These are phyloP conservation scores for Trachelus tabidus DNA, from an alignment of 2,888 invertebrate genomes.

Conservation along the genomic window DNA sequence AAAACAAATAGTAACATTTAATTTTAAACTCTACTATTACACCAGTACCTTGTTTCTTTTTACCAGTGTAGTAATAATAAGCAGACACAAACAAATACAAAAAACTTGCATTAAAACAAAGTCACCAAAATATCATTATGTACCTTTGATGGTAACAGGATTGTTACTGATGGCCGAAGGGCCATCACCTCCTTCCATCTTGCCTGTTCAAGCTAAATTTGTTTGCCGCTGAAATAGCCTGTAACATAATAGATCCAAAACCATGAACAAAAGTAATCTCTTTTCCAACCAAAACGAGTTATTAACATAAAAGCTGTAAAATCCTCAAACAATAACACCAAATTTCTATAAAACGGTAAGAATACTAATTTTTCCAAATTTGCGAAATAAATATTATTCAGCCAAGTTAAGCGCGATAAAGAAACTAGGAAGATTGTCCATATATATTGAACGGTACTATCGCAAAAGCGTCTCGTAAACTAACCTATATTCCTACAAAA, in stretches of 20 bases:
- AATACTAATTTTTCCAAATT: not conserved
- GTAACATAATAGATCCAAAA: not conserved
- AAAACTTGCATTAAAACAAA: not conserved
- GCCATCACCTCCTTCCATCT: conserved; percentile 62
- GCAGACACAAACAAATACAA: not conserved
- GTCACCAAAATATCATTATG: conserved; percentile 1
- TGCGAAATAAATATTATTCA: not conserved
- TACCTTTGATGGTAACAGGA: conserved; percentile 59
- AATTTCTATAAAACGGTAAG: not conserved
- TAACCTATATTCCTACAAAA: not conserved
- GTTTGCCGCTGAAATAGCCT: not conserved
- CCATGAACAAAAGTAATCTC: not conserved
- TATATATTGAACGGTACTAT: not conserved
- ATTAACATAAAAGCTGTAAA: not conserved
- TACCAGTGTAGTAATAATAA: conserved; percentile 1
- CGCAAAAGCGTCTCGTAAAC: not conserved
- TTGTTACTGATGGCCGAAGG: conserved; percentile 59
- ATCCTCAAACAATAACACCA: not conserved
- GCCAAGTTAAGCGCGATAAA: not conserved
- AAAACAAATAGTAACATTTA: not conserved
- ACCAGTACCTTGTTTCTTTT: not conserved
- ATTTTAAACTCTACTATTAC: not conserved
- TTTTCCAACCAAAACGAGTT: not conserved
- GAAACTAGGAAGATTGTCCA: not conserved
- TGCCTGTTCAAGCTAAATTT: conserved; percentile 22